Conservation (phyloP, 2,888 invertebrate species). For the Nysson spinosus region DNA sequence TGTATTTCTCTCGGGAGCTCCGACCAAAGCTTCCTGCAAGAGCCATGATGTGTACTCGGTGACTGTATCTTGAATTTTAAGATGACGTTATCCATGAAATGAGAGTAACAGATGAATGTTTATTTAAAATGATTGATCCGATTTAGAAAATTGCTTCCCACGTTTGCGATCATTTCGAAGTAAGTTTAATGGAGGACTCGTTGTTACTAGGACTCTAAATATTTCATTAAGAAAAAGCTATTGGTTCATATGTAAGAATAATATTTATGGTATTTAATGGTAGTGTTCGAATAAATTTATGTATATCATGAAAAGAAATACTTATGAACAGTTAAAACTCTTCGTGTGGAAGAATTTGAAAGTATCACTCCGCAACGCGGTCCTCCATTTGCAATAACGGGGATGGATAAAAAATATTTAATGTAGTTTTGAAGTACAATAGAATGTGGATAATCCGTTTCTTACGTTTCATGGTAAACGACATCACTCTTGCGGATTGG, state of each 20-base stretch:
- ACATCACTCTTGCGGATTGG: conserved; percentile 6
- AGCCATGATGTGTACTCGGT: neutral
- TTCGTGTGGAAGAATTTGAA: conserved; percentile 18
- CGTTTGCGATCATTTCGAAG: too few relatives aligned
- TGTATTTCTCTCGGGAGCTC: conserved; percentile 50
- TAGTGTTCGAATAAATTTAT: too few relatives aligned
- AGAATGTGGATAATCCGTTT: neutral
- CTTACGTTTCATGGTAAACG: conserved; percentile 1
- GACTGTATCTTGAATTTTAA: neutral
- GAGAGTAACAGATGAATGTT: too few relatives aligned
- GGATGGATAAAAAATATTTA: too few relatives aligned
- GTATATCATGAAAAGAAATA: too few relatives aligned
- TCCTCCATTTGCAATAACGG: neutral
- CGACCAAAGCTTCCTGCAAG: conserved; percentile 53
- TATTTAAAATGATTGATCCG: too few relatives aligned
- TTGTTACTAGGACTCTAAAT: too few relatives aligned
- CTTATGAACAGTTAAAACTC: too few relatives aligned
- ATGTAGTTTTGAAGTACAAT: too few relatives aligned
- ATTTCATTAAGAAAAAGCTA: conserved; percentile 12
- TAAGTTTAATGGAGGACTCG: too few relatives aligned
- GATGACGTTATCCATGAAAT: conserved; percentile 13
- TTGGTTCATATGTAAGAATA: conserved; percentile 47
- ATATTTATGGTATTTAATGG: conserved; percentile 42
- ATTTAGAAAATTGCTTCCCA: too few relatives aligned
- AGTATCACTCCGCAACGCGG: neutral